Base-by-base conservation (phyloP, 2,888 invertebrate genomes). In the Heteromyza rotundicornis region DNA sequence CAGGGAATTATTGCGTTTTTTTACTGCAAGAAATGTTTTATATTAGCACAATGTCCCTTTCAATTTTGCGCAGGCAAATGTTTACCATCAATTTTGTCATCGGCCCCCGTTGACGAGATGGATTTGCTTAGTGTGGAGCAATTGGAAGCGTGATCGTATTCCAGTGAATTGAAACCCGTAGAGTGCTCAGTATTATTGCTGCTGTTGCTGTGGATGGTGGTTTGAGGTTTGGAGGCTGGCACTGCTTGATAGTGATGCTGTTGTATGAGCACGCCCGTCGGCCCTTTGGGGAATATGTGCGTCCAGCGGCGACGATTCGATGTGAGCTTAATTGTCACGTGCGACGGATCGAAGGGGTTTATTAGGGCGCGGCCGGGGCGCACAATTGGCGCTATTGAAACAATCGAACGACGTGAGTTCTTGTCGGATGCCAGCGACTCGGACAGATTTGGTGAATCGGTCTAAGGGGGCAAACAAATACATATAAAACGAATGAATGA, bases 261-360 rank as follows among this genome's bases (percentile, higher is more conserved):
- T 75, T 96, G 95, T 72, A 96, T 95, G 50, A 95, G 84, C 17
- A 94, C 93, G 3, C 95, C 95, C 0, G 93, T 92, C 5, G 95
- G 95, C 52, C 94, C 94, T 68, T 94, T 94, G 1, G 98, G 98
- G 82, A 99, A 99, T 74, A 98, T 98, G 82, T 99, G 98, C 0
- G 97, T 97, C 99, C 99, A 99, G 60, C 98, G 87, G 32, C 98
- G 85, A 53, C 98, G 86, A 82, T 97, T 97, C 57, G 97, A 96
- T 0, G 97, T 98, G 52, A 96, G 85, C 82, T 97, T 97, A 69
- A 97, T 96, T 32, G 96, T 95, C 59, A 98, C 96, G 79, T 97
- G 95, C 0, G 97, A 96, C 0, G 98, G 98, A 81, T 97, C 97
- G 81, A 99, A 99, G 0, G 99, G 99, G 84, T 99, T 98, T 74